These are phyloP conservation scores for Julus scanicus DNA, from an alignment of 2,888 invertebrate genomes.

Conservation along the genomic window DNA sequence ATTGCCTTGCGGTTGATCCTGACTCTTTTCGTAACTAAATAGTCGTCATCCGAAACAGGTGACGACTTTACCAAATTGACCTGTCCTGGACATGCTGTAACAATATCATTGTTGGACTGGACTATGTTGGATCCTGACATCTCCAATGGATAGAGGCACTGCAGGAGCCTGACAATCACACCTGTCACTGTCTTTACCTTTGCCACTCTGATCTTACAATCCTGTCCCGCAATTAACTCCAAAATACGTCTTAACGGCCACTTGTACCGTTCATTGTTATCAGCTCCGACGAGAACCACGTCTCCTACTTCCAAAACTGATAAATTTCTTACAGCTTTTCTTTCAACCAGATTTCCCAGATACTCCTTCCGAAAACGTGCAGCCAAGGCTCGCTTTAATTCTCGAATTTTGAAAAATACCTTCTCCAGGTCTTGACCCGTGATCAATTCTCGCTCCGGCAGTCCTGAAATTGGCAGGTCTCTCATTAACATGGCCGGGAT, in stretches of 20 bases:
- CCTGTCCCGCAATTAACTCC: neutral
- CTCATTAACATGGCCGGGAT: slow-evolving; percentile 59
- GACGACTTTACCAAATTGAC: too few species aligned
- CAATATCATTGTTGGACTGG: too few species aligned
- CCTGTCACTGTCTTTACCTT: neutral
- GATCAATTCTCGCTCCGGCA: neutral
- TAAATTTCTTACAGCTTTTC: neutral
- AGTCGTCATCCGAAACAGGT: too few species aligned
- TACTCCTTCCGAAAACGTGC: neutral
- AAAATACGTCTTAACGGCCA: neutral
- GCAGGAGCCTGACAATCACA: neutral
- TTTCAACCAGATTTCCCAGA: neutral
- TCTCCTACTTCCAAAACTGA: neutral
- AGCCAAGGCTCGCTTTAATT: neutral
- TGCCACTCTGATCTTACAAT: neutral
- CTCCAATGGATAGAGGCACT: slow-evolving; percentile 32
- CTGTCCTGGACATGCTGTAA: too few species aligned
- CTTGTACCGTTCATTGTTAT: neutral
- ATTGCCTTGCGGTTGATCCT: too few species aligned
- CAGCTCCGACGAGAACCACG: neutral
- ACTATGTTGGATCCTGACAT: neutral
- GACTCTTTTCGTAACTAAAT: too few species aligned
- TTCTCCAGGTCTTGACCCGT: neutral
- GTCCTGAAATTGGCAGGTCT: neutral
- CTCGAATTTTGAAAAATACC: neutral